Conservation (phyloP, 2,888 invertebrate species). For the Ctenicera cuprea region DNA sequence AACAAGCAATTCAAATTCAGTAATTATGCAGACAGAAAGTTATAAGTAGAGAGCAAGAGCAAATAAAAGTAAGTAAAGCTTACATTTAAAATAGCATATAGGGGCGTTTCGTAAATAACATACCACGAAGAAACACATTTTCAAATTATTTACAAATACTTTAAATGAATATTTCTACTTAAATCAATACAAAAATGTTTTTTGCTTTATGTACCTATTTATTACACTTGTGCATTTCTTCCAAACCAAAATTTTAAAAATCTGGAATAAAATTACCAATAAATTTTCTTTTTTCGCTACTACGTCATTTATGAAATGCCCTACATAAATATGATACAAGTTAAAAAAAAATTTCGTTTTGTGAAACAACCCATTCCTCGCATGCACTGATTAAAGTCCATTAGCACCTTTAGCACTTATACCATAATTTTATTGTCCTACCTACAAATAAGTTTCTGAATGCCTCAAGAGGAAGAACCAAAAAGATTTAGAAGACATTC, state of each 20-base stretch:
- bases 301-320: conserved; percentile 19
- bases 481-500: conserved; percentile 28
- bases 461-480: conserved; percentile 23
- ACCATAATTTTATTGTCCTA: conserved; percentile 52
- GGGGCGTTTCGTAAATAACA: neutral
- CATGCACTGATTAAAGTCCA: conserved; percentile 36
- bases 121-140: neutral
- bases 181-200: too few relatives aligned
- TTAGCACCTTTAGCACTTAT: conserved; percentile 53
- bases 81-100: conserved; percentile 7
- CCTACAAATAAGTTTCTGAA: conserved; percentile 48
- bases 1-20: conserved; percentile 15
- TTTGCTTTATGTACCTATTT: too few relatives aligned
- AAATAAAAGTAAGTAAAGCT: neutral
- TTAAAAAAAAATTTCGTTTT: too few relatives aligned
- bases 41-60: conserved; percentile 39
- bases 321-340: too few relatives aligned
- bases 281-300: neutral
- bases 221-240: too few relatives aligned
- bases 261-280: too few relatives aligned
- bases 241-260: too few relatives aligned
- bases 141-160: too few relatives aligned
- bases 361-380: conserved; percentile 3
- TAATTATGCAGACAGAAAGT: conserved; percentile 32
- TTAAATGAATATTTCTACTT: too few relatives aligned